These are phyloP conservation scores for Cervus canadensis DNA, from an alignment of 2,113 vertebrate species.

Conservation along the genomic window DNA sequence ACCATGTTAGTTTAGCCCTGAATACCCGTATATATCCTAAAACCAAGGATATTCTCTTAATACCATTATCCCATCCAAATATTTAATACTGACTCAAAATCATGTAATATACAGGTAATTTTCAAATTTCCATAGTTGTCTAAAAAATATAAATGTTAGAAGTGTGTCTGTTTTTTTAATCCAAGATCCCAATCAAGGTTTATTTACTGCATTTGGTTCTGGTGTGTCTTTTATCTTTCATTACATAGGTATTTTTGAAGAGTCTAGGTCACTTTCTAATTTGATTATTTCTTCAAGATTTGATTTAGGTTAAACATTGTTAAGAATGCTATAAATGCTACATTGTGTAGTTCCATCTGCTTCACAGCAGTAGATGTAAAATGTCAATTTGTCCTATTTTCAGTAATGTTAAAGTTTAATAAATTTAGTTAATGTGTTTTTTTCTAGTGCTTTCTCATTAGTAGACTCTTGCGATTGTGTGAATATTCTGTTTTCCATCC, in stretches of 20 bases:
- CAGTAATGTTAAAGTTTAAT: not conserved
- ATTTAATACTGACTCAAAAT: not conserved
- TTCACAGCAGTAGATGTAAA: not conserved
- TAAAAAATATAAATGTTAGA: not conserved
- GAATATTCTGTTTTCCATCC: not conserved
- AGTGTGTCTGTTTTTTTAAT: not conserved
- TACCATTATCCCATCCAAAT: not conserved
- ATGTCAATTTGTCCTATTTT: not conserved
- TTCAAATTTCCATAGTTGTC: not conserved
- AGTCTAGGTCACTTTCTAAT: not conserved
- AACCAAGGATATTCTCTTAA: not conserved
- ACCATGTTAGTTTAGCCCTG: not conserved
- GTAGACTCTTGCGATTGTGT: not conserved
- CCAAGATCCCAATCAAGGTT: not conserved
- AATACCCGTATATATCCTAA: not conserved
- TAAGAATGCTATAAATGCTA: not conserved
- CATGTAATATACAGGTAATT: not conserved
- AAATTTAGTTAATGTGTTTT: not conserved
- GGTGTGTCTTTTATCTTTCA: not conserved
- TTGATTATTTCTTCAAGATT: not conserved
- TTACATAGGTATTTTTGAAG: not conserved
- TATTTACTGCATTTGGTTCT: not conserved
- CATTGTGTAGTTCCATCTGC: not conserved
- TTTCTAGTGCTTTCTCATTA: not conserved
- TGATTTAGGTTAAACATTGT: not conserved